A percentile compares a stretch with the other conserved stretches of the same genome.
phyloP scores from a whole-genome alignment of 2,888 invertebrate species.

The Arrhopalites spinosus region DNA sequence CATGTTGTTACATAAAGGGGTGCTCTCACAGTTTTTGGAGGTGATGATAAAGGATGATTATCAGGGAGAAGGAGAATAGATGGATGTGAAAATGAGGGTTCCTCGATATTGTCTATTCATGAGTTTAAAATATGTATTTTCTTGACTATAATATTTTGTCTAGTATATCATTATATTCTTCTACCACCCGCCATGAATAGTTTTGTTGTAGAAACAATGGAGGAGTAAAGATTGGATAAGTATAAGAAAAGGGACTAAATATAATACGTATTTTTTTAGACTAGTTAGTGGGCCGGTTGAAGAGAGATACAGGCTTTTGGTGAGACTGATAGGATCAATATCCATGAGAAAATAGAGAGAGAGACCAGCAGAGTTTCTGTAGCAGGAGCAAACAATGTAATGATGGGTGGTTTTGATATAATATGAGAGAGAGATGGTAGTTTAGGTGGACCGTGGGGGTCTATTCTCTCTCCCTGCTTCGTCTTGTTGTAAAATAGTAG shows the following conservation, averaged over 20 bases:
- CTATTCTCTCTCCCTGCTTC: conserved; percentile 10
- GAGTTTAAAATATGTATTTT: conserved; percentile 15
- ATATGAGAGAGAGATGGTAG: conserved; percentile 39
- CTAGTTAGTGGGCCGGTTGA: conserved; percentile 3
- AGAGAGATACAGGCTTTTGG: not conserved
- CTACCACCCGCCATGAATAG: conserved; percentile 26
- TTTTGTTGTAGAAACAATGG: conserved; percentile 33
- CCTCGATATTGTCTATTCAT: conserved; percentile 43
- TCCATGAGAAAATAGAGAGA: conserved; percentile 31
- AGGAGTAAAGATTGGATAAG: conserved; percentile 7
- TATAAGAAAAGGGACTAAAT: not conserved
- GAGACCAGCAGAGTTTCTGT: conserved; percentile 44
- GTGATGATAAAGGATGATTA: conserved; percentile 41
- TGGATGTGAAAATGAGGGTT: conserved; percentile 22
- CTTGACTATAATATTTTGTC: not conserved
- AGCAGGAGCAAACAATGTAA: conserved; percentile 42
- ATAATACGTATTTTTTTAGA: not conserved
- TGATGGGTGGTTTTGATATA: conserved; percentile 43
- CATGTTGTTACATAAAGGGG: conserved; percentile 1
- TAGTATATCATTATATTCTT: not conserved
- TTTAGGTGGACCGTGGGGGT: conserved; percentile 44
- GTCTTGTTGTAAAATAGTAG: too few species aligned
- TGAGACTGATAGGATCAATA: conserved; percentile 46
- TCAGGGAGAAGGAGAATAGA: not conserved
- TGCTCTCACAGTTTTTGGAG: conserved; percentile 19